Evolutionary conservation across 2,888 invertebrate genomes (phyloP).

Genomic region (Camptogramma bilineatum): DNA sequence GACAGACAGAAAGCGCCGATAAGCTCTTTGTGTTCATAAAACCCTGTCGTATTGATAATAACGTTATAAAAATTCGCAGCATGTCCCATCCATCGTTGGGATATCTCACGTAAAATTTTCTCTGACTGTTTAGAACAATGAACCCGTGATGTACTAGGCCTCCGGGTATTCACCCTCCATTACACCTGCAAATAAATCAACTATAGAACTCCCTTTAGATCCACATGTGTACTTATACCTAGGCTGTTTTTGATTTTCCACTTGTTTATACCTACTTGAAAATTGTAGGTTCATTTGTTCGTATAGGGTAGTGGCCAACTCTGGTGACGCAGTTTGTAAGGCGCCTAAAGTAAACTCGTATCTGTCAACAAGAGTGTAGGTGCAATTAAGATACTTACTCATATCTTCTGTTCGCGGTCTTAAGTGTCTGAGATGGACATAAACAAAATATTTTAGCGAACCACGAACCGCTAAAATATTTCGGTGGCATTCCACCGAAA

Average conservation of each 20-base stretch:
- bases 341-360: too few species aligned
- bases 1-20: constrained; percentile 70
- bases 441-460: constrained; percentile 60
- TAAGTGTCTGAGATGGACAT: constrained; percentile 52
- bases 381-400: constrained; percentile 57
- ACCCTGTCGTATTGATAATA: constrained; percentile 66
- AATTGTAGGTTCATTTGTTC: not conserved
- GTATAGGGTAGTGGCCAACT: too few species aligned
- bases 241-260: constrained; percentile 9
- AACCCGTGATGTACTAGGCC: constrained; percentile 57
- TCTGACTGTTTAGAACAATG: constrained; percentile 71
- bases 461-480: constrained; percentile 11
- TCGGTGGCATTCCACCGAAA: constrained; percentile 44
- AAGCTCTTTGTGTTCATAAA: constrained; percentile 75
- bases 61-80: constrained; percentile 77
- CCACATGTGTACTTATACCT: constrained; percentile 21
- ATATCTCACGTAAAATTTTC: constrained; percentile 78
- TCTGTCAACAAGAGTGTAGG: constrained; percentile 56
- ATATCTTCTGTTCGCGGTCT: constrained; percentile 55
- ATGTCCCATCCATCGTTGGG: constrained; percentile 61
- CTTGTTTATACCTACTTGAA: constrained; percentile 7
- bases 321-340: too few species aligned
- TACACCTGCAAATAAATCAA: constrained; percentile 26
- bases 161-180: constrained; percentile 38
- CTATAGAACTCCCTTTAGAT: constrained; percentile 4